Conservation (phyloP, 2,113 vertebrate genomes). For the Phocoena phocoena region DNA sequence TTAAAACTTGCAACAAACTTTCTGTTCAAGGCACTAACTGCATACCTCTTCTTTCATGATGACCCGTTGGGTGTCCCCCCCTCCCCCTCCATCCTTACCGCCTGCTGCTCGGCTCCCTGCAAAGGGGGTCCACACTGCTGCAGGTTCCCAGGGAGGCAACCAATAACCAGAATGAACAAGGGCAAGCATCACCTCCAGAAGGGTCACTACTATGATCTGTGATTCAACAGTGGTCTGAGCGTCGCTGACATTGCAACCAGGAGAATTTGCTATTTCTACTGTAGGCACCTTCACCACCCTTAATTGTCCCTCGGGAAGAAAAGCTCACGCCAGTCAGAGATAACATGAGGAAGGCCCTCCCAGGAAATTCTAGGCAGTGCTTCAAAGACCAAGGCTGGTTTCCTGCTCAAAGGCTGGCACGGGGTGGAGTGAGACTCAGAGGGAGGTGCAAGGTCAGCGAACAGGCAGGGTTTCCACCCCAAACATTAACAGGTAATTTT, state of each 20-base stretch:
- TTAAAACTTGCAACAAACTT: slow-evolving; percentile 83
- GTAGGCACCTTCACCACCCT: neutral
- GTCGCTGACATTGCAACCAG: accelerated
- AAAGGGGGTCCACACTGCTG: neutral
- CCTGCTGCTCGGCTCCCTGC: slow-evolving; percentile 34
- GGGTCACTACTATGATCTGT: neutral
- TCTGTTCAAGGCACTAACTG: slow-evolving; percentile 69
- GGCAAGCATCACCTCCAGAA: neutral
- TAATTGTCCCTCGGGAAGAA: neutral
- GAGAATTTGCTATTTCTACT: neutral
- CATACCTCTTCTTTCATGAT: slow-evolving; percentile 74
- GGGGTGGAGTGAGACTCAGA: neutral
- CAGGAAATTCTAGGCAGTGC: neutral
- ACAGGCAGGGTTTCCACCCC: neutral
- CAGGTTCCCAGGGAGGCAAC: slow-evolving; percentile 19
- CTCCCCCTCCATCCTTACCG: slow-evolving; percentile 64
- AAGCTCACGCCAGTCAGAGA: neutral
- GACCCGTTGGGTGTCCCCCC: slow-evolving; percentile 76
- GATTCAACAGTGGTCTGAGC: neutral
- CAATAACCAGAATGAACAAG: neutral
- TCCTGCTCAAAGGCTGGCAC: neutral
- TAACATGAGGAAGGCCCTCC: neutral
- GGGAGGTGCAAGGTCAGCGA: neutral
- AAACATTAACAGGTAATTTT: neutral
- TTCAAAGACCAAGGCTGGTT: neutral